Evolutionary conservation across 2,888 invertebrate species (phyloP).

Genomic region (Elegia similella): DNA sequence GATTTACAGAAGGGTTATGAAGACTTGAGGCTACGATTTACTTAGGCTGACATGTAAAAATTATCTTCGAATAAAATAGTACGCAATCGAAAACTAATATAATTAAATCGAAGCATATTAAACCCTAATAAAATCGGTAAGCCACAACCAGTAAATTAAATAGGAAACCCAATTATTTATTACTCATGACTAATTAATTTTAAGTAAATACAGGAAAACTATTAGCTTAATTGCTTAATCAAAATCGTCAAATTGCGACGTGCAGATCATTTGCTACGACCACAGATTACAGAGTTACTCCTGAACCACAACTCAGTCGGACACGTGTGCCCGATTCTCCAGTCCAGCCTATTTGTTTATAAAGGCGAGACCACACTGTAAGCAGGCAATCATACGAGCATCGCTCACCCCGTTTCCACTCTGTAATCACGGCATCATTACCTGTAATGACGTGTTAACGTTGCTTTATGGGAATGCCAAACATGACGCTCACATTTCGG

Average conservation of each 20-base stretch:
- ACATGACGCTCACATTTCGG: slow-evolving; percentile 81
- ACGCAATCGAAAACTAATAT: background rate
- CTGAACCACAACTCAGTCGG: slow-evolving; percentile 22
- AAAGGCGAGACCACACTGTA: slow-evolving; percentile 77
- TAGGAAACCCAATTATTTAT: background rate
- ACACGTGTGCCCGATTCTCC: slow-evolving; percentile 60
- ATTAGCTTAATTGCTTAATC: background rate
- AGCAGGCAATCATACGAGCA: slow-evolving; percentile 70
- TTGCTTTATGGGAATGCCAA: slow-evolving; percentile 82
- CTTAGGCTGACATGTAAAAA: background rate
- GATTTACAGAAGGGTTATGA: slow-evolving; percentile 59
- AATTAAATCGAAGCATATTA: background rate
- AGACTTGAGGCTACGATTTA: slow-evolving; percentile 25
- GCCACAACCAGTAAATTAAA: background rate
- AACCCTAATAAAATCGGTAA: background rate
- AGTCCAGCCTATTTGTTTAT: slow-evolving; percentile 58
- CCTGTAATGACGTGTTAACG: slow-evolving; percentile 82
- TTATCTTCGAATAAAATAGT: background rate
- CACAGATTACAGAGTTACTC: background rate
- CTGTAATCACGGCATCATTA: slow-evolving; percentile 80
- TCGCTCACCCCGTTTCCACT: slow-evolving; percentile 65
- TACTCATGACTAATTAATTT: background rate
- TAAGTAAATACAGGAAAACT: background rate
- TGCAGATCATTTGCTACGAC: slow-evolving; percentile 19
- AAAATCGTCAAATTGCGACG: background rate